Evolutionary conservation across 2,113 vertebrate genomes (phyloP).

Genomic region (Cygnus buccinator): DNA sequence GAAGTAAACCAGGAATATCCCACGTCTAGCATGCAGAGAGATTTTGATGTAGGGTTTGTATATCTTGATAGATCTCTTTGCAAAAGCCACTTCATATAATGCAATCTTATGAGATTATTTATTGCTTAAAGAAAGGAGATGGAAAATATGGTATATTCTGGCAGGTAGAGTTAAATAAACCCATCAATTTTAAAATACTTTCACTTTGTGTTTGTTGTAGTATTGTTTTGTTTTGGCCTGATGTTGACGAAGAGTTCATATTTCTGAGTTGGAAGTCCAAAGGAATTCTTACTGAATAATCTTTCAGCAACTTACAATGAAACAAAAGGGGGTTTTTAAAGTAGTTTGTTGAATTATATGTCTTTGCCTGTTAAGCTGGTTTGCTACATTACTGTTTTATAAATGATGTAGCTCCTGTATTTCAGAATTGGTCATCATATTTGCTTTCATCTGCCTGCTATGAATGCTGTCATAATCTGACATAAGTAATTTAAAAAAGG

Average conservation of each 20-base stretch:
- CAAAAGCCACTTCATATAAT: not conserved
- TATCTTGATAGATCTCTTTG: not conserved
- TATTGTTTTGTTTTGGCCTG: not conserved
- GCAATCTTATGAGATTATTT: not conserved
- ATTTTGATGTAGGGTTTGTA: not conserved
- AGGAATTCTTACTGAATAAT: not conserved
- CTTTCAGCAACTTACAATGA: not conserved
- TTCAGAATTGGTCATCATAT: not conserved
- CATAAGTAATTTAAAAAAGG: not conserved
- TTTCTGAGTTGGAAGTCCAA: not conserved
- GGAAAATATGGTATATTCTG: not conserved
- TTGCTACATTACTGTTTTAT: not conserved
- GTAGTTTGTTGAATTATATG: not conserved
- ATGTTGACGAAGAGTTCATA: not conserved
- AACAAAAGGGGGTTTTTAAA: not conserved
- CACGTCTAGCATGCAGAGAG: not conserved
- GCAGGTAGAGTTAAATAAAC: not conserved
- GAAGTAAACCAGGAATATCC: not conserved
- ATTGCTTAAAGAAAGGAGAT: not conserved
- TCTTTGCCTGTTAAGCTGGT: not conserved
- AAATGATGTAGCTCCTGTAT: not conserved
- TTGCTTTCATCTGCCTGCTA: not conserved
- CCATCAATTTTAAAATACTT: not conserved
- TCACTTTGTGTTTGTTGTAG: not conserved
- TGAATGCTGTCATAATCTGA: not conserved